A percentile compares a stretch with the other conserved stretches of the same genome.
Conservation (phyloP, 2,888 invertebrate species). For the Hipparchia semele region DNA sequence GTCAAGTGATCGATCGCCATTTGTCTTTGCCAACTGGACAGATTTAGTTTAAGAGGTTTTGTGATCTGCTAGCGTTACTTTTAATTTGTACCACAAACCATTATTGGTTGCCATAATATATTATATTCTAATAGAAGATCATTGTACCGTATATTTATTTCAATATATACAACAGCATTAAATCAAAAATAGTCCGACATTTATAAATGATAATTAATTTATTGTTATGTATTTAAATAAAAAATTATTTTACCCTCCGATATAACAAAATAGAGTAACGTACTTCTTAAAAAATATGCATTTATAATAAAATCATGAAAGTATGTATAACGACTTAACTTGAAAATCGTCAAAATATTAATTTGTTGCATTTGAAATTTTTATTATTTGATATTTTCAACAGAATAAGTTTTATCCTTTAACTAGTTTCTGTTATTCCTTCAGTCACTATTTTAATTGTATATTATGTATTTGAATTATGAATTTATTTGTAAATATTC, state of each 20-base stretch:
- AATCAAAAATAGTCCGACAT: constrained; percentile 40
- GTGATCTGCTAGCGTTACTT: constrained; percentile 81
- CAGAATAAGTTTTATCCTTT: constrained; percentile 63
- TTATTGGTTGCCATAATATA: constrained; percentile 78
- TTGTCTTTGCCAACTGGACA: constrained; percentile 81
- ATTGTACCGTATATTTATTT: constrained; percentile 53
- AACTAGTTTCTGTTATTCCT: constrained; percentile 63
- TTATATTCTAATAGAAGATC: constrained; percentile 54
- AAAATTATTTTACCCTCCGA: constrained; percentile 43
- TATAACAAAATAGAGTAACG: constrained; percentile 43
- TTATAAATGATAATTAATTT: constrained; percentile 31
- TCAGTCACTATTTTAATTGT: constrained; percentile 82
- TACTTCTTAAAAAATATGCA: constrained; percentile 43
- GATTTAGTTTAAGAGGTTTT: constrained; percentile 74
- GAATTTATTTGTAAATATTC: constrained; percentile 80
- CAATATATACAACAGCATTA: constrained; percentile 42
- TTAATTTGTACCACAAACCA: constrained; percentile 75
- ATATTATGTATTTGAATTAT: constrained; percentile 72
- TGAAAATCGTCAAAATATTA: constrained; percentile 42
- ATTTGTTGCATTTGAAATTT: constrained; percentile 53
- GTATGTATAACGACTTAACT: constrained; percentile 52
- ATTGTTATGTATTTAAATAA: constrained; percentile 36
- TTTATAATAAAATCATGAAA: constrained; percentile 44
- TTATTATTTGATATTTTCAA: constrained; percentile 59
- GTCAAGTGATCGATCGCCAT: constrained; percentile 78